Evolutionary conservation across 2,888 invertebrate genomes (phyloP).

Genomic region (Caenorhabditis sinica): DNA sequence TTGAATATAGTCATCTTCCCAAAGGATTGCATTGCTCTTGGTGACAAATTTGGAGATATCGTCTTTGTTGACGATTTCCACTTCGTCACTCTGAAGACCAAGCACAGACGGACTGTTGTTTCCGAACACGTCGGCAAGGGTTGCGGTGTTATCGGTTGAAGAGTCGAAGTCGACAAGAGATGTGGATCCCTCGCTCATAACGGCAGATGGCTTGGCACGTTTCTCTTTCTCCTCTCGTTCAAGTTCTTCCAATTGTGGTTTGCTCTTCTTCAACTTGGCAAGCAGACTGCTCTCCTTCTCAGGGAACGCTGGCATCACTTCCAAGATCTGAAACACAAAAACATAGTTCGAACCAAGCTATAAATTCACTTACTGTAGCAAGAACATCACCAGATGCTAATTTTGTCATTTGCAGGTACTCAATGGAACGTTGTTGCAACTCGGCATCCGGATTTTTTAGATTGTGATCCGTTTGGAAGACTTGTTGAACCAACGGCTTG

Average conservation of each 20-base stretch:
- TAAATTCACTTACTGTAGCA: slow-evolving; percentile 84
- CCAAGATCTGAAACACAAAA: slow-evolving; percentile 86
- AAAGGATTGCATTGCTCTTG: slow-evolving; percentile 98
- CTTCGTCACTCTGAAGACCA: slow-evolving; percentile 35
- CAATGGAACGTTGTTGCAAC: slow-evolving; percentile 97
- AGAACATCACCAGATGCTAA: slow-evolving; percentile 97
- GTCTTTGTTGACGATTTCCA: slow-evolving; percentile 63
- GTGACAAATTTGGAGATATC: slow-evolving; percentile 88
- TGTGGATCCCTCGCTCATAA: slow-evolving; percentile 65
- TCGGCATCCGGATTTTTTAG: slow-evolving; percentile 98
- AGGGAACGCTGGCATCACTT: slow-evolving; percentile 99
- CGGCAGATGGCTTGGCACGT: slow-evolving; percentile 79
- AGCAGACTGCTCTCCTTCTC: slow-evolving; percentile 95
- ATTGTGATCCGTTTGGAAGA: slow-evolving; percentile 90
- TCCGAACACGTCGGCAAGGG: slow-evolving; percentile 56
- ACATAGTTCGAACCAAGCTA: background rate
- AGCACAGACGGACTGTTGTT: slow-evolving; percentile 49
- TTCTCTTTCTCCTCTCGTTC: slow-evolving; percentile 83
- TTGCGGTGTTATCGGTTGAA: slow-evolving; percentile 33
- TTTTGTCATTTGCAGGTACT: slow-evolving; percentile 96
- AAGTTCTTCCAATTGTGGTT: slow-evolving; percentile 92
- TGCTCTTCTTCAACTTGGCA: slow-evolving; percentile 98
- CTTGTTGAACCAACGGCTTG: slow-evolving; percentile 93
- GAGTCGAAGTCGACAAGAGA: slow-evolving; percentile 70
- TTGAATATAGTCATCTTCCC: slow-evolving; percentile 98